Evolutionary conservation across 2,113 vertebrate genomes (phyloP).

Genomic region (Sterna hirundo): DNA sequence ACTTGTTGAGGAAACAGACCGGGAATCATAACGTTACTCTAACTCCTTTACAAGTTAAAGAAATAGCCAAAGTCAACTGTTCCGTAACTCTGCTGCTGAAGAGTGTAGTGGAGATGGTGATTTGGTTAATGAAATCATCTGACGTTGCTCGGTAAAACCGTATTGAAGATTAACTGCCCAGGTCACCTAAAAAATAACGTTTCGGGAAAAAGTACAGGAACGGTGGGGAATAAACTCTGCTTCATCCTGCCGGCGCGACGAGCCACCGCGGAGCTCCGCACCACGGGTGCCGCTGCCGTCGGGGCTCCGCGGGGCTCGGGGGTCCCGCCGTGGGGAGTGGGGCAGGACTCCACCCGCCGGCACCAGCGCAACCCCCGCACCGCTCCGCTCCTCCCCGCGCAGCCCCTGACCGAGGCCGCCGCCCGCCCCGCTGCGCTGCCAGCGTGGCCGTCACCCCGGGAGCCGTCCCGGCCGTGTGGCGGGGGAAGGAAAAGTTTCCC

Average conservation of each 20-base stretch:
- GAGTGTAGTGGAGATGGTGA: fast-evolving
- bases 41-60: neutral
- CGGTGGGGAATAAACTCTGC: fast-evolving
- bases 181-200: neutral
- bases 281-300: fast-evolving
- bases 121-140: neutral
- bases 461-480: neutral
- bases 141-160: neutral
- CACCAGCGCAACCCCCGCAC: no score
- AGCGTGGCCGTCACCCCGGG: no score
- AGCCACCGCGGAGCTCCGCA: neutral
- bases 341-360: no score
- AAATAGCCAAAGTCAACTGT: neutral
- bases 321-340: neutral
- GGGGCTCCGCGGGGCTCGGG: no score
- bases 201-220: neutral
- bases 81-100: no score
- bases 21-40: neutral
- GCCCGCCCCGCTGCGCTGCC: neutral
- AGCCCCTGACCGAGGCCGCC: neutral
- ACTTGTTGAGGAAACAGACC: neutral
- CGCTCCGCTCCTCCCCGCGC: neutral
- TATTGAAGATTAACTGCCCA: no score
- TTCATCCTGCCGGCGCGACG: fast-evolving
- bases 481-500: neutral